These are phyloP conservation scores for Urechis unicinctus DNA, from an alignment of 2,888 invertebrate genomes.

Conservation along the genomic window DNA sequence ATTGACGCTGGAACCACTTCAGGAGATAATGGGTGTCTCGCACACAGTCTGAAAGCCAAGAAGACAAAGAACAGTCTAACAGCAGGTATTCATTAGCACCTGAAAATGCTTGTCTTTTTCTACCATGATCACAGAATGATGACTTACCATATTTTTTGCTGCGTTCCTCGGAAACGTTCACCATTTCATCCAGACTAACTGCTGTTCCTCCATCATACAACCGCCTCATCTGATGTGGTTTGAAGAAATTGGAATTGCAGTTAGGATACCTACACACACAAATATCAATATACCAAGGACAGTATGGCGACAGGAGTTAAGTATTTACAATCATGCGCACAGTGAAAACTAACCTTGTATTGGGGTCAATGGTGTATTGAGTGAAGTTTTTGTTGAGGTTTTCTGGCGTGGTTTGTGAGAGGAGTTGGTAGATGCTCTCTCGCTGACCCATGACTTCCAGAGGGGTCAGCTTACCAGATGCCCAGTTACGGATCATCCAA, in stretches of 20 bases:
- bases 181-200: constrained; percentile 37
- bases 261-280: constrained; percentile 38
- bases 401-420: constrained; percentile 94
- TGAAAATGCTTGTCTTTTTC: too few relatives aligned
- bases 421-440: constrained; percentile 82
- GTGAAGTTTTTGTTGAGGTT: constrained; percentile 79
- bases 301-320: background rate
- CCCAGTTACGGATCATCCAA: constrained; percentile 87
- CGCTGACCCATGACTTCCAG: constrained; percentile 81
- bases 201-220: constrained; percentile 60
- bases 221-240: constrained; percentile 52
- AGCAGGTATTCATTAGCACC: too few relatives aligned
- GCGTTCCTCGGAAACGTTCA: constrained; percentile 46
- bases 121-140: too few relatives aligned
- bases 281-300: background rate
- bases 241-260: constrained; percentile 33
- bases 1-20: constrained; percentile 71
- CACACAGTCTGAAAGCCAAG: constrained; percentile 54
- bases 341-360: constrained; percentile 58
- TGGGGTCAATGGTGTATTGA: constrained; percentile 55
- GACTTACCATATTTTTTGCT: constrained; percentile 32
- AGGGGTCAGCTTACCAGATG: constrained; percentile 63
- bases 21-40: constrained; percentile 61
- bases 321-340: background rate
- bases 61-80: too few relatives aligned